Conservation (phyloP, 2,888 invertebrate genomes). For the Melitaea athalia region DNA sequence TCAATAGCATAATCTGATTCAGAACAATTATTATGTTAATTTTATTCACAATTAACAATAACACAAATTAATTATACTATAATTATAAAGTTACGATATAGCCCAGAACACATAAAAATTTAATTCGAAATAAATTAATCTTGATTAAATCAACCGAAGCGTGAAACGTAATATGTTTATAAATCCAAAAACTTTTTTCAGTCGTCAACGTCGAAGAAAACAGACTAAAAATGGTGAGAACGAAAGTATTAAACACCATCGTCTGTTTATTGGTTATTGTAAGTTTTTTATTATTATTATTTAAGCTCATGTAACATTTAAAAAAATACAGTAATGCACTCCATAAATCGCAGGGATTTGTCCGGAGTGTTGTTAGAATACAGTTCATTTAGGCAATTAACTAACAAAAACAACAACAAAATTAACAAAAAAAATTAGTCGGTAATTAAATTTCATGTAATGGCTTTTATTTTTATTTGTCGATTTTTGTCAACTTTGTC, state of each 20-base stretch:
- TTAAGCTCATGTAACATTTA: too few species aligned
- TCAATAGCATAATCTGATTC: too few species aligned
- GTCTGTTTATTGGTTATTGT: conserved; percentile 4
- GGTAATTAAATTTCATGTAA: not conserved
- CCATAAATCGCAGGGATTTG: too few species aligned
- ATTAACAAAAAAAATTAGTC: too few species aligned
- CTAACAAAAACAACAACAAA: too few species aligned
- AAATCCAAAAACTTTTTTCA: conserved; percentile 32
- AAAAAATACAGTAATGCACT: too few species aligned
- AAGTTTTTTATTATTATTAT: too few species aligned
- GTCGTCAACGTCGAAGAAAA: conserved; percentile 16
- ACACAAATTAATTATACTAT: not conserved
- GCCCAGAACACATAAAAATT: conserved; percentile 14
- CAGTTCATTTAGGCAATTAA: too few species aligned
- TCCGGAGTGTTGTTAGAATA: too few species aligned
- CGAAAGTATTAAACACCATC: conserved; percentile 13
- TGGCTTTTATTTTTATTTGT: not conserved
- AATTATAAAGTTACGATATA: conserved; percentile 7
- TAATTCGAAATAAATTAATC: conserved; percentile 18
- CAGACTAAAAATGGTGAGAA: conserved; percentile 27
- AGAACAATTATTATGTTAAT: too few species aligned
- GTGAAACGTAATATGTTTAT: conserved; percentile 17
- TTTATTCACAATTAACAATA: not conserved
- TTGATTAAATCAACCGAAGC: conserved; percentile 42
- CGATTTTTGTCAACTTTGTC: too few species aligned